Percentiles rank a stretch among this genome's conserved stretches.
These are phyloP conservation scores for Aelia acuminata DNA, from an alignment of 2,888 invertebrate species.

Conservation along the genomic window DNA sequence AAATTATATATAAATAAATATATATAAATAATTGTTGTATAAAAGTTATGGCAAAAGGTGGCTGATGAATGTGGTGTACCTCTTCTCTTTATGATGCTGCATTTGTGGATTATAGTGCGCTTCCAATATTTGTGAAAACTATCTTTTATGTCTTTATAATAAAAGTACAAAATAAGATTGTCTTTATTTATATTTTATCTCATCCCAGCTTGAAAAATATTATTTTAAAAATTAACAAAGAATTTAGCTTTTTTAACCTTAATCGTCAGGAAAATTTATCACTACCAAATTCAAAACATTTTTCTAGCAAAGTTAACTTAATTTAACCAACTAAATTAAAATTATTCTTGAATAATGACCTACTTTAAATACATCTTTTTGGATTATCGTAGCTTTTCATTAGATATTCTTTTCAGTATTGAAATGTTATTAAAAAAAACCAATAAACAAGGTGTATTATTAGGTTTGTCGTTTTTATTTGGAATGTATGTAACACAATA, in stretches of 20 bases:
- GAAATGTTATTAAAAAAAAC: no score
- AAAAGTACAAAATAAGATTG: conserved; percentile 59
- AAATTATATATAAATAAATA: conserved; percentile 42
- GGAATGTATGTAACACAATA: no score
- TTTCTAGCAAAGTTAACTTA: no score
- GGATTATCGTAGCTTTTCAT: no score
- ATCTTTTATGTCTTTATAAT: conserved; percentile 65
- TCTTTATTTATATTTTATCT: conserved; percentile 33
- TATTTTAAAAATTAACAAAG: background rate
- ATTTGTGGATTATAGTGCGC: conserved; percentile 65
- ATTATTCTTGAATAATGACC: no score
- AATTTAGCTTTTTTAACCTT: background rate
- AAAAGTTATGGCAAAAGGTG: conserved; percentile 58
- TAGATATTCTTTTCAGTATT: no score
- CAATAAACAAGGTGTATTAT: no score
- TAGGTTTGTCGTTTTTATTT: no score
- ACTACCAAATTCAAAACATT: no score
- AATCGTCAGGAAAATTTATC: no score
- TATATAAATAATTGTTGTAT: conserved; percentile 59
- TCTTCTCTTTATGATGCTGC: conserved; percentile 64
- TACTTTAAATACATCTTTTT: no score
- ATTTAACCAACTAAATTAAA: no score
- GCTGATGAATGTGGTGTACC: conserved; percentile 59
- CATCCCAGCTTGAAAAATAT: background rate
- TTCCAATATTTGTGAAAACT: conserved; percentile 65